Evolutionary conservation across 2,888 invertebrate species (phyloP).

Genomic region (Apamea monoglypha): DNA sequence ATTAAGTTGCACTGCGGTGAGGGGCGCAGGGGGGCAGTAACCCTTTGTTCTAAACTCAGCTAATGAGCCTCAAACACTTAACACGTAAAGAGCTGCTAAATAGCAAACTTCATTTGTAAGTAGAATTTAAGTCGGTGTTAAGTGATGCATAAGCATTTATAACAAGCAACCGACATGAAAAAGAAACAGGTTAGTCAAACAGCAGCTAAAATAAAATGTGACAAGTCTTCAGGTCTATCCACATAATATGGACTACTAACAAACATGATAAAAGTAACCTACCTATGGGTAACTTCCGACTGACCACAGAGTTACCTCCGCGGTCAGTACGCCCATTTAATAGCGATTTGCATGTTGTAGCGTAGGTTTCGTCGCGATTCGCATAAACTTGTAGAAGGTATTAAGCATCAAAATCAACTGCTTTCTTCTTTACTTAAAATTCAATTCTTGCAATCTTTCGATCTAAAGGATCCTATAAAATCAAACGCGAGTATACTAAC

Average conservation of each 20-base stretch:
- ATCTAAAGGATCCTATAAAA: slow-evolving; percentile 13
- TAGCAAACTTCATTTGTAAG: slow-evolving; percentile 20
- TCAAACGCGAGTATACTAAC: neutral
- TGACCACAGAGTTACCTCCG: neutral
- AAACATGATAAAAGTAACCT: neutral
- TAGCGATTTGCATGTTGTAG: no score
- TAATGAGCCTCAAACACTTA: slow-evolving; percentile 52
- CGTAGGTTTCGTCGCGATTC: neutral
- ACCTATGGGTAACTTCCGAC: neutral
- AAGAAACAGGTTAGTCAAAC: neutral
- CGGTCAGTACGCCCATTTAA: neutral
- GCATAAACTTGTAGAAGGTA: neutral
- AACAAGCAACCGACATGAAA: neutral
- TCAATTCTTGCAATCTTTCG: neutral
- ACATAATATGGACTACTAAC: neutral
- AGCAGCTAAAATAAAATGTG: neutral
- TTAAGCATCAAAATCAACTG: neutral
- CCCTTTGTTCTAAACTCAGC: slow-evolving; percentile 39
- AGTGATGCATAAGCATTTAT: neutral
- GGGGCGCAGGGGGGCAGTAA: no score
- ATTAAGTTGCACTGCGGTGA: slow-evolving; percentile 19
- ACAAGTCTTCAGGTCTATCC: neutral
- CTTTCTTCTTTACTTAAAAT: neutral
- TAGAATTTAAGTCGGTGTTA: slow-evolving; percentile 5
- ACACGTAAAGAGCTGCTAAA: slow-evolving; percentile 1